Evolutionary conservation across 23 tunicate genomes (phyloP).

Genomic region (Trididemnum miniatum): DNA sequence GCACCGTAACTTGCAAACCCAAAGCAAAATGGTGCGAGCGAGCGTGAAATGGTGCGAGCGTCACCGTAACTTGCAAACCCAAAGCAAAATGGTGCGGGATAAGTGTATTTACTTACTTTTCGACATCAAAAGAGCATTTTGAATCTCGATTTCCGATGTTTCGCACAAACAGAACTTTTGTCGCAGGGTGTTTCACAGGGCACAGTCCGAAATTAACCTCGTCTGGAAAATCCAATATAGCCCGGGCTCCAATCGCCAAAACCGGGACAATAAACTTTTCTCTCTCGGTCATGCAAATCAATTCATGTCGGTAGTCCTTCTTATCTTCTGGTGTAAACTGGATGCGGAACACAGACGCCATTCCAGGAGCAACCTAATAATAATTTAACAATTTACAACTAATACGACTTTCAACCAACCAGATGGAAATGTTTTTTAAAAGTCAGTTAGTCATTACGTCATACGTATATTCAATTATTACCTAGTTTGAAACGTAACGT

Average conservation of each 20-base stretch:
- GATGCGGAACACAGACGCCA: conserved; percentile 83
- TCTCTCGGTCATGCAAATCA: conserved; percentile 95
- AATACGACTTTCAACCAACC: no score
- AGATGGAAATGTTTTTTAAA: no score
- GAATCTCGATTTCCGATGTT: conserved; percentile 91
- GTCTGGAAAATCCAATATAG: conserved; percentile 92
- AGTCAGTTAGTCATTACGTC: no score
- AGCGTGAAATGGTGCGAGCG: no score
- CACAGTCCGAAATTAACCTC: conserved; percentile 79
- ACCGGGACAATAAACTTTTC: conserved; percentile 94
- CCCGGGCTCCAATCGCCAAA: conserved; percentile 82
- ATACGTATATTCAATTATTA: no score
- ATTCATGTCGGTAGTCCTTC: conserved; percentile 91
- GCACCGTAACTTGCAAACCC: no score
- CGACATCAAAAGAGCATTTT: conserved; percentile 65
- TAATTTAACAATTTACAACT: no score
- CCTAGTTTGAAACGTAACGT: no score
- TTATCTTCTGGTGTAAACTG: conserved; percentile 92
- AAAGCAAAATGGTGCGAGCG: no score
- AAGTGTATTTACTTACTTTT: no score
- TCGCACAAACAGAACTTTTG: conserved; percentile 84
- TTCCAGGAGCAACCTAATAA: conserved; percentile 90
- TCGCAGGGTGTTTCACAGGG: conserved; percentile 77
- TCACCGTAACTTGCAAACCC: no score
- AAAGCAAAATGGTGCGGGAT: no score